These are phyloP conservation scores for Aramus guarauna DNA, from an alignment of 2,113 vertebrate genomes.

Conservation along the genomic window DNA sequence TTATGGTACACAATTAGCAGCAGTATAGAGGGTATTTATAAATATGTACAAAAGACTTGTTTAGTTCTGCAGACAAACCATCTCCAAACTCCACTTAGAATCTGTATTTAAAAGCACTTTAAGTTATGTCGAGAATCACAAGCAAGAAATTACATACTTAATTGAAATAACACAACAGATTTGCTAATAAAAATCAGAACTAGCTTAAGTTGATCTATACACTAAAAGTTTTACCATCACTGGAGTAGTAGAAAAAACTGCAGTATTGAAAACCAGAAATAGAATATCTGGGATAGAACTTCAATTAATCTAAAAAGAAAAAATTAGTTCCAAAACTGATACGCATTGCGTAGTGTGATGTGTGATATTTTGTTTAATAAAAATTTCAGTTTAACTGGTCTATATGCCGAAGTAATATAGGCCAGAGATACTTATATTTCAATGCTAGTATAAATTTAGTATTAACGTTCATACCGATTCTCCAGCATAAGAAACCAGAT, in stretches of 20 bases:
- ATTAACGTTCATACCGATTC: background rate
- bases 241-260: background rate
- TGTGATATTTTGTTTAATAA: background rate
- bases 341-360: background rate
- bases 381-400: background rate
- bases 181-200: background rate
- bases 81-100: background rate
- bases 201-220: background rate
- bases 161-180: background rate
- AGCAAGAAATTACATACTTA: background rate
- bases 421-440: background rate
- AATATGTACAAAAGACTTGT: background rate
- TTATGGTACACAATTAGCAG: background rate
- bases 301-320: background rate
- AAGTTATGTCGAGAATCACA: background rate
- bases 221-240: background rate
- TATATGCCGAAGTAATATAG: background rate
- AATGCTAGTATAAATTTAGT: background rate
- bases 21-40: background rate
- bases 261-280: background rate
- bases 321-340: background rate
- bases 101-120: background rate
- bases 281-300: background rate
- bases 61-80: background rate
- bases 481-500: background rate